Evolutionary conservation across 2,888 invertebrate genomes (phyloP).

Genomic region (Magallana nippona): DNA sequence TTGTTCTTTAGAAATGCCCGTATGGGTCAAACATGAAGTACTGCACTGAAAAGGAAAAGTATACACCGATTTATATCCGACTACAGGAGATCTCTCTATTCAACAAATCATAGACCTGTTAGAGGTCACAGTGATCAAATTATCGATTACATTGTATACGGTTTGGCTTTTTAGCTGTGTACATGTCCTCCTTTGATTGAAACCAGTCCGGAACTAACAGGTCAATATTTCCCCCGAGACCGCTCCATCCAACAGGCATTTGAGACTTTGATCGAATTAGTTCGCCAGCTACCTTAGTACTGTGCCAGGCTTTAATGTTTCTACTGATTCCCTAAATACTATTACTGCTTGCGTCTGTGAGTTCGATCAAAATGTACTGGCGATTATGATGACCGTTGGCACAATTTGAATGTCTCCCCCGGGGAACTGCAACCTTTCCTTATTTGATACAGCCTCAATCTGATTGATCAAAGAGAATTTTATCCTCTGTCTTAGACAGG

Average conservation of each 20-base stretch:
- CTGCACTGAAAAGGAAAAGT: too few species aligned
- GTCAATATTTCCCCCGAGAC: constrained; percentile 12
- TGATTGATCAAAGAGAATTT: not conserved
- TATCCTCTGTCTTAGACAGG: not conserved
- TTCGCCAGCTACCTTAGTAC: too few species aligned
- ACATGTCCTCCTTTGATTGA: not conserved
- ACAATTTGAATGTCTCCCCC: not conserved
- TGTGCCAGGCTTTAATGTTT: too few species aligned
- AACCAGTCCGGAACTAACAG: not conserved
- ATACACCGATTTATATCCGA: too few species aligned
- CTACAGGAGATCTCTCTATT: too few species aligned
- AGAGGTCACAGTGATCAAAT: too few species aligned
- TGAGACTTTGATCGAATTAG: not conserved
- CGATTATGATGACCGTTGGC: not conserved
- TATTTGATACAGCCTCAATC: not conserved
- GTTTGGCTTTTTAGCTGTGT: not conserved
- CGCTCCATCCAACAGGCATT: not conserved
- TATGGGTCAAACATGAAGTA: too few species aligned
- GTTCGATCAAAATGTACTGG: not conserved
- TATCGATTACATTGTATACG: too few species aligned
- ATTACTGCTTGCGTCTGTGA: not conserved
- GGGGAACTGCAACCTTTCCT: not conserved
- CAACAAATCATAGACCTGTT: too few species aligned
- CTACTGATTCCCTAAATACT: not conserved
- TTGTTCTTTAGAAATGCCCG: too few species aligned